Base-by-base conservation (phyloP, 2,113 vertebrate species). In the Amphiprion ocellaris region DNA sequence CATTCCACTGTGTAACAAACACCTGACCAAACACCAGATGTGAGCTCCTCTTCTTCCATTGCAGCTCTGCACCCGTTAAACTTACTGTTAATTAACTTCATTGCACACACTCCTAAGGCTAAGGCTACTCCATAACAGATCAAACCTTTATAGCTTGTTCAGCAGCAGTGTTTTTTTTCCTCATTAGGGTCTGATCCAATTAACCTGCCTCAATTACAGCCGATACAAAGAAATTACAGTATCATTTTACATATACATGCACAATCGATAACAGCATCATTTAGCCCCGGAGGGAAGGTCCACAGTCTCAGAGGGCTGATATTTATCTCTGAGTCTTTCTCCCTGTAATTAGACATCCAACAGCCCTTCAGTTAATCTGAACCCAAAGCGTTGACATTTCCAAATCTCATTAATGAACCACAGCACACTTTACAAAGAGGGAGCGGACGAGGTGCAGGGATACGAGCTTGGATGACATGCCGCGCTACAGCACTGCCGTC, bases 251-350 rank as follows among this genome's bases (percentile, higher is more conserved):
- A 64, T 68, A 53, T 41, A 69, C 52, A 63, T 24, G 30, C 67
- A 69, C 24, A 58, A 92, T 93, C 90, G 92, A 93, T 92, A 90
- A 89, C 52, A 71, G 52, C 58, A 84, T 88, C 79, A 85, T 89
- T 92, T 86, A 75, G 87, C 90, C 87, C 62, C 1, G 69, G 79
- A 69, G 79, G 75, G 75, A 62, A 82, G 37, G 63, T 75, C 59
- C 49, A 19, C 87, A 62, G 61, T 90, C 87, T 84, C 63, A 60
- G 41, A 82, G 69, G 81, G 69, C 46, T 74, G 81, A 84, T 90
- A 87, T 91, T 90, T 89, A 84, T 66, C 41, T 33, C 58, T 2
- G 69, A 87, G 83, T 88, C 81, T 87, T 89, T 88, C 41, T 87
- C 84, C 83, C 87, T 84, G 82, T 92, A 93, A 94, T 94, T 90